Base-by-base conservation (phyloP, 2,888 invertebrate species). In the Stegophylla sp. region DNA sequence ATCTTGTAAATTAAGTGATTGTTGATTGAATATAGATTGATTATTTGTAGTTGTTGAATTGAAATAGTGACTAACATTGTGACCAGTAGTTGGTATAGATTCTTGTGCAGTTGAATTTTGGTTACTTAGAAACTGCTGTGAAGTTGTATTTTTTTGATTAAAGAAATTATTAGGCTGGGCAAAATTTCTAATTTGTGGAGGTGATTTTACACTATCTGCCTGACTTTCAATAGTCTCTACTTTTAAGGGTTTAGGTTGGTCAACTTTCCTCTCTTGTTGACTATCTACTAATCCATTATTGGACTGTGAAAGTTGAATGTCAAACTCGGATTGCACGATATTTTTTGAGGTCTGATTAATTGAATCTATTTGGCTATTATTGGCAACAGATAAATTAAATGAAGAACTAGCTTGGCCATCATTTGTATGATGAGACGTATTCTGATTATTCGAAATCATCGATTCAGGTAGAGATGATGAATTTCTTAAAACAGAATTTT, bases 31-130 rank as follows among this genome's bases (percentile, higher is more conserved):
- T 13, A 53, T 5, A 53, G 41, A 69, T 51, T 26, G 48, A 23
- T 79, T 79, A 41, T 51, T 63, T 61, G 15, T 7, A 71, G 34
- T 41, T 17, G 23, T 13, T 13, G 51, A 61, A 61, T 71, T n/a
- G 26, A 79, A 79, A 51, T 79, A 79, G 4, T 71, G 5, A 71
- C 69, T 48, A 17, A 69, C 17, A 71, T 3, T 69, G 2, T 34
- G 59, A n/a, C 41, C 7, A 9, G 61, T 41, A 26, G 23, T 63
- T n/a, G 69, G 20, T 51, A 23, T 15, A 51, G 48, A 67, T 69
- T 67, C 43, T 45, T 77, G 59, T 67, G 10, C 4, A 56, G 26
- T 51, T 48, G 15, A 1, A 51, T 48, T 71, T 61, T 71, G 56
- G 41, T 66, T 26, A 13, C 26, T 77, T 45, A 66, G 34, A 7